These are phyloP conservation scores for Spongia lamella DNA, from an alignment of 37 sponge, comb jelly and placozoan species.

Conservation along the genomic window DNA sequence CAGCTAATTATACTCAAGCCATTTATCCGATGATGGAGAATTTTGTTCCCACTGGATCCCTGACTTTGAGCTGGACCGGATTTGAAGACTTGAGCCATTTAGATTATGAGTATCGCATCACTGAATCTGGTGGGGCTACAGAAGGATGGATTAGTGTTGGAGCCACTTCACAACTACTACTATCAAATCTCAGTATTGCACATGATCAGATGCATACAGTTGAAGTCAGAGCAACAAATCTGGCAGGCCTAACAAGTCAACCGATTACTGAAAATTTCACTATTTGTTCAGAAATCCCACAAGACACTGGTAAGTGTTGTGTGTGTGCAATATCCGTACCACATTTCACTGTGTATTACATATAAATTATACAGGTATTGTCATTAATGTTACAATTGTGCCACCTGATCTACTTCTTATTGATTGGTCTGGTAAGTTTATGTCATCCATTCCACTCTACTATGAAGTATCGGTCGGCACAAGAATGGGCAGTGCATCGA, in stretches of 20 bases:
- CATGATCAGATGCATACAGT: conserved; percentile 8
- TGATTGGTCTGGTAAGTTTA: conserved; percentile 60
- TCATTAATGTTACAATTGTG: conserved; percentile 20
- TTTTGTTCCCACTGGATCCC: conserved; percentile 20
- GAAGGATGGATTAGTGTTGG: conserved; percentile 51
- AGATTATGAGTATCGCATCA: conserved; percentile 41
- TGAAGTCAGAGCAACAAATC: conserved; percentile 51
- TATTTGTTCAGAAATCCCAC: conserved; percentile 16
- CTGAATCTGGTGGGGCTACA: not conserved
- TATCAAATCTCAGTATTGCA: conserved; percentile 19
- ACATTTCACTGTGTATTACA: no score
- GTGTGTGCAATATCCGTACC: no score
- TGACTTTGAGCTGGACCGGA: conserved; percentile 43
- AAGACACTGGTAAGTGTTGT: conserved; percentile 18
- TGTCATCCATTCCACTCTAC: conserved; percentile 39
- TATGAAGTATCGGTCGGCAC: conserved; percentile 72
- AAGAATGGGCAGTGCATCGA: conserved; percentile 40
- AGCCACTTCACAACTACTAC: conserved; percentile 9
- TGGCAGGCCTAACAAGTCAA: conserved; percentile 35
- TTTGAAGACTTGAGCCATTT: conserved; percentile 41
- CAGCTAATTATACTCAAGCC: not conserved
- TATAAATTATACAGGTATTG: conserved; percentile 1
- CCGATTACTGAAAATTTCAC: conserved; percentile 25
- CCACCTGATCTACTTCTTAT: conserved; percentile 7
- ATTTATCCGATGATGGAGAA: conserved; percentile 19